Percentiles rank a stretch among this genome's conserved stretches.
These are phyloP conservation scores for Phalacrocorax brasilianus DNA, from an alignment of 2,113 vertebrate species.

Conservation along the genomic window DNA sequence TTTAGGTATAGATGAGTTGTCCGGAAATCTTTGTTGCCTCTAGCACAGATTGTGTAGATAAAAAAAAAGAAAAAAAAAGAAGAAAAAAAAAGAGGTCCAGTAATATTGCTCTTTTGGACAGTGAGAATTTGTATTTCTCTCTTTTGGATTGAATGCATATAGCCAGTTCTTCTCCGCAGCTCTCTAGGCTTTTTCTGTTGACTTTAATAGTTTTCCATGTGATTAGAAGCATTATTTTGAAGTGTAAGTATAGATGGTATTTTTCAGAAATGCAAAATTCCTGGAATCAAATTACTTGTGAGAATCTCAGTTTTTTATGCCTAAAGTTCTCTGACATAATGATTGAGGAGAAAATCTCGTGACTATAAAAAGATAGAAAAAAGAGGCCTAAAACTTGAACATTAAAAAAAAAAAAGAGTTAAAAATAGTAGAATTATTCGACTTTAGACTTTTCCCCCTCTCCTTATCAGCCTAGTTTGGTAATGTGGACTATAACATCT, in stretches of 20 bases:
- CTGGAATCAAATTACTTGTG: neutral
- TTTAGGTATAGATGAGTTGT: neutral
- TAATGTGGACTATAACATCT: neutral
- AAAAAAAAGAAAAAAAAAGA: neutral
- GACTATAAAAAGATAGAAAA: neutral
- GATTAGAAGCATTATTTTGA: neutral
- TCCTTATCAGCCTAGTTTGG: neutral
- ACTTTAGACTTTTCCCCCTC: accelerated
- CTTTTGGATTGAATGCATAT: neutral
- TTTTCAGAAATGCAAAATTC: neutral
- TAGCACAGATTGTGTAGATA: neutral
- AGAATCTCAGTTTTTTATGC: neutral
- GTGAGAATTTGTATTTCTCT: neutral
- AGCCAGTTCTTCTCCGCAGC: neutral
- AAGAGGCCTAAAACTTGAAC: neutral
- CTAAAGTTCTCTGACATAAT: neutral
- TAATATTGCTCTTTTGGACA: neutral
- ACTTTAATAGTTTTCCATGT: neutral
- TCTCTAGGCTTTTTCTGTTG: neutral
- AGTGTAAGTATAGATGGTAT: neutral
- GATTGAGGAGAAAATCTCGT: neutral
- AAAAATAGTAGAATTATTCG: neutral
- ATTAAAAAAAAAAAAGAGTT: neutral
- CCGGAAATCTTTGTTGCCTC: neutral
- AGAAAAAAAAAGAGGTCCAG: accelerated